Base-by-base conservation (phyloP, 2,797 vertebrate species). In the Myotis pilosus region DNA sequence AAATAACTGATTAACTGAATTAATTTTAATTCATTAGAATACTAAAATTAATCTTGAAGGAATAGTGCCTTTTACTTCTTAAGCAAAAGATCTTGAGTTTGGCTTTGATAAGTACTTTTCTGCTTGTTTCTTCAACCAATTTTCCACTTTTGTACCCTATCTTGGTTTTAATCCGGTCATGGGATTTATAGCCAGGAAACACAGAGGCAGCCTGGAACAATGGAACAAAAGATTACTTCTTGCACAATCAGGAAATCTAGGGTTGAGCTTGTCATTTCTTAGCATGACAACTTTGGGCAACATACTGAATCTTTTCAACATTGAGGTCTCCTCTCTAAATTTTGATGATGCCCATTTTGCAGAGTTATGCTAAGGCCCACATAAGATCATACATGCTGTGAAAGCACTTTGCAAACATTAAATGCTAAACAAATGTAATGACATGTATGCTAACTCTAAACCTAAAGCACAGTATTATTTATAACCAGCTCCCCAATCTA, bases 21-120 rank as follows among this genome's bases (percentile, higher is more conserved):
- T 84, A 72, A 89, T 69, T 84, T 86, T 89, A 93, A 91, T 83
- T 94, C 66, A 94, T 83, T 87, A 86, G 57, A 90, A 83, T 71
- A 76, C 2, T 83, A 72, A 84, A 79, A 72, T 86, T 93, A 90
- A 92, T 76, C n/a, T 86, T 66, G 28, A 81, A 94, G 41, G 1
- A 88, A 86, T 5, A 47, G 30, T 64, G 44, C 25, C n/a, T 87
- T 95, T 83, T 20, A 71, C 55, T 71, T 96, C 41, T 17, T 84
- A 78, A 75, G 36, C 44, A 79, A 94, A 92, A 93, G 16, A 72
- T 72, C 30, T 71, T 89, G 49, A 92, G 79, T 82, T 66, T 92
- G 55, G 53, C 44, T 94, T 89, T 51, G 69, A 25, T 71, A 41
- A 91, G 9, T 6, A 55, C 5, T 5, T 92, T 89, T 87, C 17